A percentile compares a stretch with the other conserved stretches of the same genome.
These are phyloP conservation scores for Cheilinus undulatus DNA, from an alignment of 2,113 vertebrate species.

Conservation along the genomic window DNA sequence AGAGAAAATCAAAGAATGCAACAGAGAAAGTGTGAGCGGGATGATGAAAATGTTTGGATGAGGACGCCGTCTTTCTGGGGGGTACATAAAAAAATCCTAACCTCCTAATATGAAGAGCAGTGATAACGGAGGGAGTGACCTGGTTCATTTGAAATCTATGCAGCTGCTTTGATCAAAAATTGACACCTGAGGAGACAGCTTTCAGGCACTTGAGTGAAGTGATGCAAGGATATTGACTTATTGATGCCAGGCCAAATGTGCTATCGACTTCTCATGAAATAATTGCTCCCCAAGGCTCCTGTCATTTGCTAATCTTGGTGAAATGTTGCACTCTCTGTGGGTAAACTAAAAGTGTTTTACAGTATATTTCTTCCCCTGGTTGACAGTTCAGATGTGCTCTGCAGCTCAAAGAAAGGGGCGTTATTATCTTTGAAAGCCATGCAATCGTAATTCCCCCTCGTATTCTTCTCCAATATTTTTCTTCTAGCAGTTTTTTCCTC, in stretches of 20 bases:
- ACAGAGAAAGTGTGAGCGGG: background rate
- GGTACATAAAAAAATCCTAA: background rate
- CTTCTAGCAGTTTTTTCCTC: background rate
- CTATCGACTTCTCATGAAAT: constrained; percentile 42
- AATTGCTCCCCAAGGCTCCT: constrained; percentile 34
- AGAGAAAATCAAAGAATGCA: constrained; percentile 22
- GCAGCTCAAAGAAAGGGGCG: constrained; percentile 11
- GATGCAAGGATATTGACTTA: constrained; percentile 57
- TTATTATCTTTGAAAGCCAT: constrained; percentile 25
- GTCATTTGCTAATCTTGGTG: constrained; percentile 42
- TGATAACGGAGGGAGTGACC: constrained; percentile 8
- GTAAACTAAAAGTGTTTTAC: constrained; percentile 37
- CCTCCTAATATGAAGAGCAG: background rate
- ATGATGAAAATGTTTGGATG: constrained; percentile 12
- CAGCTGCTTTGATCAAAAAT: constrained; percentile 51
- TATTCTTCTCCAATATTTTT: background rate
- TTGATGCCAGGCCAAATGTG: constrained; percentile 31
- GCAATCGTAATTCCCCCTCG: background rate
- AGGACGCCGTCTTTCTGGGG: background rate
- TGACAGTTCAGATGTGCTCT: background rate
- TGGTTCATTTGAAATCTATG: constrained; percentile 42
- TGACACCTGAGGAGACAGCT: constrained; percentile 29
- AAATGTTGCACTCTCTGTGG: constrained; percentile 20
- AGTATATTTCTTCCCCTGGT: constrained; percentile 1
- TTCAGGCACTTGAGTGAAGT: constrained; percentile 33